Conservation (phyloP, 2,797 vertebrate genomes). For the Danio choprae region DNA sequence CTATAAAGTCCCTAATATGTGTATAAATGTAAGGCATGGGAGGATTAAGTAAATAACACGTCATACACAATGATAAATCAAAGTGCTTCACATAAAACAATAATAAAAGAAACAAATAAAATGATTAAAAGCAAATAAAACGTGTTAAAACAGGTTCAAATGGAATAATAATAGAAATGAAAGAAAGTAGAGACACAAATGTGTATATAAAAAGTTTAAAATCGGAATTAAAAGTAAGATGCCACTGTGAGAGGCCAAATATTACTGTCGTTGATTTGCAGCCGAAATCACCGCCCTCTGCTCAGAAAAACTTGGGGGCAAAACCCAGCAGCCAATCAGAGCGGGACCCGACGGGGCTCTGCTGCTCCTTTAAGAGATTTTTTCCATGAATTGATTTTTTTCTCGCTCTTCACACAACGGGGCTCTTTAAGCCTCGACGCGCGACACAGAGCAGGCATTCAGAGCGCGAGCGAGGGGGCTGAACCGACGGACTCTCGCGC, state of each 20-base stretch:
- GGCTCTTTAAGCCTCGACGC: slow-evolving; percentile 79
- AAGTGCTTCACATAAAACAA: no score
- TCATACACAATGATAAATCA: no score
- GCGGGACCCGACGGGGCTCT: slow-evolving; percentile 59
- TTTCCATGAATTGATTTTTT: slow-evolving; percentile 75
- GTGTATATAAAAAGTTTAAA: background rate
- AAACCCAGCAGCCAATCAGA: slow-evolving; percentile 68
- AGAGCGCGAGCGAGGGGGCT: slow-evolving; percentile 71
- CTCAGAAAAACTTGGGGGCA: slow-evolving; percentile 43
- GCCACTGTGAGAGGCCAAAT: background rate
- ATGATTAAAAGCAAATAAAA: no score
- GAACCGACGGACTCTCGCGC: slow-evolving; percentile 76
- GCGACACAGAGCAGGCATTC: slow-evolving; percentile 84
- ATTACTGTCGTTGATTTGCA: slow-evolving; percentile 11
- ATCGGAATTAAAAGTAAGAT: background rate
- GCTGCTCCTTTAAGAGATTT: slow-evolving; percentile 78
- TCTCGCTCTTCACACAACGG: slow-evolving; percentile 77
- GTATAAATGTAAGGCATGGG: no score
- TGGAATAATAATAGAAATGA: no score
- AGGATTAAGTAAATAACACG: no score
- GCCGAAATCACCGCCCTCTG: slow-evolving; percentile 55
- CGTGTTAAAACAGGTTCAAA: no score
- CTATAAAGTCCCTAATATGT: no score
- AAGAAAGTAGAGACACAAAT: no score
- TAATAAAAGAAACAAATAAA: no score